Base-by-base conservation (phyloP, 2,113 vertebrate genomes). In the Leptodactylus fuscus region DNA sequence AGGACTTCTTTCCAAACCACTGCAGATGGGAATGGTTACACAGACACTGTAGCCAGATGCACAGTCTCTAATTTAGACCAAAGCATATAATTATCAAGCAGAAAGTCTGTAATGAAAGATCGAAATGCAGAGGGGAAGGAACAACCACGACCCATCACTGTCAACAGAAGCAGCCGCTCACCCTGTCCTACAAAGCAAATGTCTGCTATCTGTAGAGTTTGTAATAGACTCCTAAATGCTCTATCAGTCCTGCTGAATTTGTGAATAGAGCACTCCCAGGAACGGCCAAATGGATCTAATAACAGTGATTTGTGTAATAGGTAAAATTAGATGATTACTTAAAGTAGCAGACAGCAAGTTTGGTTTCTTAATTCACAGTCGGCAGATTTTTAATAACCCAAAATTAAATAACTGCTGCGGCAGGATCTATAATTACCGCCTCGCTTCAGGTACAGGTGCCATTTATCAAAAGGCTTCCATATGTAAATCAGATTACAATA, bases 51-150 rank as follows among this genome's bases (percentile, higher is more conserved):
- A 92, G 93, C 95, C 97, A 98, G 96, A 98, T 98, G 96, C 95
- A 92, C 93, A 96, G 95, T 93, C 96, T 97, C 95, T 98, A 95
- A 98, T 98, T 98, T 97, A 93, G 96, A 95, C 94, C 93, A 95
- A 95, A 97, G 95, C 94, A 94, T 97, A 94, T 97, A 97, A 98
- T 98, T 98, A 98, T 96, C 95, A 95, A 95, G 96, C 94, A 96
- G 95, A 97, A 97, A 97, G 96, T 95, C 93, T 95, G 93, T 93
- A 95, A 94, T 94, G 92, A 92, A 93, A 94, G 92, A 92, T 91
- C 88, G 93, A 94, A 70, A 89, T 60, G 82, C 91, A 90, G 92
- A 91, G 92, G 85, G 88, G 88, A 91, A 92, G 90, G 92, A 91
- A 92, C 90, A 91, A 91, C 90, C 94, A 96, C 96, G 95, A 95